These are phyloP conservation scores for Lochmaea capreae DNA, from an alignment of 2,888 invertebrate genomes.

Conservation along the genomic window DNA sequence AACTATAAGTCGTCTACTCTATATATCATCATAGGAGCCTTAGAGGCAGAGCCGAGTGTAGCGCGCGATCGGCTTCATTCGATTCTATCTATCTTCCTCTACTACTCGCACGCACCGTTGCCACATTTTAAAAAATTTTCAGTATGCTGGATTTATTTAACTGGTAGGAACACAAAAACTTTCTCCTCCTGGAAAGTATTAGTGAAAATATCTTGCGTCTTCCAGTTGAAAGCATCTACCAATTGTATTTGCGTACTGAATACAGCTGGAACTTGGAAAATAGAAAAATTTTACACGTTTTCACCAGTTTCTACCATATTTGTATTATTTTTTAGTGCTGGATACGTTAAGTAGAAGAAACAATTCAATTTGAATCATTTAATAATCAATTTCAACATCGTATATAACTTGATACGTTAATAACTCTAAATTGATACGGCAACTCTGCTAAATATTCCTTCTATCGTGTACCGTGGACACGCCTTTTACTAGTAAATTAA, in stretches of 20 bases:
- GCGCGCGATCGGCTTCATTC: conserved; percentile 59
- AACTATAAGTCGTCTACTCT: conserved; percentile 80
- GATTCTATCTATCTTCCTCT: conserved; percentile 55
- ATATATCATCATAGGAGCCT: conserved; percentile 72
- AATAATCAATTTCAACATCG: conserved; percentile 19
- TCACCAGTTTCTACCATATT: no score
- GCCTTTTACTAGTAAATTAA: conserved; percentile 58
- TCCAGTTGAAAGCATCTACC: no score
- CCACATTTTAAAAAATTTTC: neutral
- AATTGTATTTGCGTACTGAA: no score
- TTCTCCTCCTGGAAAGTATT: neutral
- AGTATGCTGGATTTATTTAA: neutral
- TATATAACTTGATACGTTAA: no score
- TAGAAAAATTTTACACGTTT: no score
- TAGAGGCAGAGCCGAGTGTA: conserved; percentile 53
- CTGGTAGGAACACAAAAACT: no score
- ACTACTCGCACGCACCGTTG: conserved; percentile 53
- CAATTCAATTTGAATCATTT: neutral
- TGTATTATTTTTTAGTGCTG: no score
- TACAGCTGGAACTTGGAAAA: no score
- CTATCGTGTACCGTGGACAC: conserved; percentile 46
- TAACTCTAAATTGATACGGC: neutral
- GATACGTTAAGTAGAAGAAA: no score
- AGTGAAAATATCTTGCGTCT: neutral
- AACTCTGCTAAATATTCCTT: conserved; percentile 9